A percentile compares a stretch with the other conserved stretches of the same genome.
phyloP scores from a whole-genome alignment of 2,888 invertebrate species.

The Drosophila helvetica region DNA sequence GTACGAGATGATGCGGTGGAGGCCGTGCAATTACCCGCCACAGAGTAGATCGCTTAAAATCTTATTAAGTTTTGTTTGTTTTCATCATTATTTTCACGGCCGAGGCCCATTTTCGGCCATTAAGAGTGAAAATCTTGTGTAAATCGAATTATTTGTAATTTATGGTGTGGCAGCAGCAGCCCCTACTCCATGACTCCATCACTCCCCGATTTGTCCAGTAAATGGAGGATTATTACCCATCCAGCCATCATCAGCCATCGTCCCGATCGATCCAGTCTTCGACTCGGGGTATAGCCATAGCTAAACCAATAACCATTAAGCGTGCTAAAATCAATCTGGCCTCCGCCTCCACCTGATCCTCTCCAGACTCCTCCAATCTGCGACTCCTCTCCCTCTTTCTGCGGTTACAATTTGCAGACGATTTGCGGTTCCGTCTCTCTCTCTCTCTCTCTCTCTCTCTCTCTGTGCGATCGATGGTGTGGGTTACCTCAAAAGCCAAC shows the following conservation, averaged over 20 bases:
- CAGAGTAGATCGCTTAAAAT: slow-evolving; percentile 72
- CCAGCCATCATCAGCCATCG: slow-evolving; percentile 6
- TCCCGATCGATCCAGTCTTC: slow-evolving; percentile 3
- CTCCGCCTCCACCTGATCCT: slow-evolving; percentile 35
- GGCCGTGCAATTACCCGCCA: slow-evolving; percentile 57
- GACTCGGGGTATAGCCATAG: slow-evolving; percentile 51
- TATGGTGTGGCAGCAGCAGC: slow-evolving; percentile 73
- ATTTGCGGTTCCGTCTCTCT: slow-evolving; percentile 65
- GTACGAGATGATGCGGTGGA: not conserved
- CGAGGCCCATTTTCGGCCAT: slow-evolving; percentile 77
- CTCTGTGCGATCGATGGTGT: not conserved
- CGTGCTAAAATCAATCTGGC: slow-evolving; percentile 75
- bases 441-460: slow-evolving; percentile 2
- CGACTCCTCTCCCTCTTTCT: slow-evolving; percentile 48
- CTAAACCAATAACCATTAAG: slow-evolving; percentile 80
- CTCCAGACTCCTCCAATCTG: slow-evolving; percentile 9
- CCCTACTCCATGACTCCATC: not conserved
- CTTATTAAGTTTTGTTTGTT: slow-evolving; percentile 83
- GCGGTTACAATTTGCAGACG: slow-evolving; percentile 78
- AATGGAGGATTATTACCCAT: slow-evolving; percentile 74
- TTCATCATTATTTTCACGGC: slow-evolving; percentile 79
- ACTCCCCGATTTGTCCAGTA: slow-evolving; percentile 59
- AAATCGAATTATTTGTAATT: slow-evolving; percentile 84
- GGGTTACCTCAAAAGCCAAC: slow-evolving; percentile 53
- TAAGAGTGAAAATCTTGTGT: slow-evolving; percentile 81